Evolutionary conservation across 2,113 vertebrate genomes (phyloP).

Genomic region (Semnornis frantzii): DNA sequence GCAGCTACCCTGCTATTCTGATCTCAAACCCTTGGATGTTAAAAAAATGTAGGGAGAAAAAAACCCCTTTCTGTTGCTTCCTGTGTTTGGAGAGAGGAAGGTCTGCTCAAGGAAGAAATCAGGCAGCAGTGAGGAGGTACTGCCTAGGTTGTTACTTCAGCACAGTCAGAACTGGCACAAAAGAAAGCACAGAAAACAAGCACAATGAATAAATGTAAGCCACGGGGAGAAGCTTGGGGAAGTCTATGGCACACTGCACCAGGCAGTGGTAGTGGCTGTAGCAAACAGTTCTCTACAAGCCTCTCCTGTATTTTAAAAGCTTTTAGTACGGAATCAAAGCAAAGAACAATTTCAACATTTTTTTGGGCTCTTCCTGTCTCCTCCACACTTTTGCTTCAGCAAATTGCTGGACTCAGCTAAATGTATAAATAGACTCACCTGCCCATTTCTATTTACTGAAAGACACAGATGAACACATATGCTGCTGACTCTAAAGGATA

Average conservation of each 20-base stretch:
- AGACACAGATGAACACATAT: background rate
- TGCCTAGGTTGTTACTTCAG: background rate
- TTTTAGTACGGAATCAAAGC: background rate
- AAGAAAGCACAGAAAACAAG: background rate
- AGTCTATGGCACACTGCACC: background rate
- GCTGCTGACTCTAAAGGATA: background rate
- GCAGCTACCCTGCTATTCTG: background rate
- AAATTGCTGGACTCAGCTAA: background rate
- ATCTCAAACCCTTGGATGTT: background rate
- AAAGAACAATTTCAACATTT: background rate
- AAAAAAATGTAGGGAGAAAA: background rate
- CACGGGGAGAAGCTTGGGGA: background rate
- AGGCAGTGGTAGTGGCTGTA: background rate
- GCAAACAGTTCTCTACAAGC: background rate
- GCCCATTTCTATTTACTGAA: background rate
- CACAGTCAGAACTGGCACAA: background rate
- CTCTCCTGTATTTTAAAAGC: background rate
- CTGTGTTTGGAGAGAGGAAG: background rate
- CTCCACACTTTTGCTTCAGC: background rate
- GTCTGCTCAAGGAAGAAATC: background rate
- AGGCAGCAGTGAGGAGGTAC: background rate
- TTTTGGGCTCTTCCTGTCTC: background rate
- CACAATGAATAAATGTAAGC: fast-evolving
- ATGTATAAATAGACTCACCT: background rate
- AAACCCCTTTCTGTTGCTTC: background rate